A percentile compares a stretch with the other conserved stretches of the same genome.
These are phyloP conservation scores for Salvelinus fontinalis DNA, from an alignment of 2,113 vertebrate genomes.

Conservation along the genomic window DNA sequence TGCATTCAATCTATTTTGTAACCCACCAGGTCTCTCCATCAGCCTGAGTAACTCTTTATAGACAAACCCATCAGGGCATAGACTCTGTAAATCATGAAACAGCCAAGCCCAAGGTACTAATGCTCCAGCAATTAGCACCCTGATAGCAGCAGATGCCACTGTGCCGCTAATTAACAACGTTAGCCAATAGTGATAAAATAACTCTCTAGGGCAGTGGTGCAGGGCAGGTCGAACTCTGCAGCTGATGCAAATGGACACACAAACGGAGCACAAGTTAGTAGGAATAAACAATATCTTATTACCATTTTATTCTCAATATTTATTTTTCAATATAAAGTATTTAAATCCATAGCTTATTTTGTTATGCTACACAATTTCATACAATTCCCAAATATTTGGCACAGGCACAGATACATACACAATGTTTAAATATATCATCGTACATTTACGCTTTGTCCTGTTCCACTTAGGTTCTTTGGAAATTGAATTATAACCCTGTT, in stretches of 20 bases:
- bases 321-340: background rate
- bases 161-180: slow-evolving; percentile 43
- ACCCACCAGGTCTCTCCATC: too few relatives aligned
- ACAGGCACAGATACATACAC: background rate
- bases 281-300: background rate
- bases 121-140: slow-evolving; percentile 32
- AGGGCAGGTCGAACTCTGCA: slow-evolving; percentile 8
- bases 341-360: background rate
- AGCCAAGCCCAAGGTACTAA: slow-evolving; percentile 26
- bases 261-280: background rate
- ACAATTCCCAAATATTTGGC: background rate
- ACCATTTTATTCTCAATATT: background rate
- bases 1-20: background rate
- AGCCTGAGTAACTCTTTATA: background rate
- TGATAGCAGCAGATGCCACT: slow-evolving; percentile 20
- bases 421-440: background rate
- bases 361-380: background rate
- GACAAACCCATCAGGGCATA: background rate
- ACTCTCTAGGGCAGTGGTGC: slow-evolving; percentile 32
- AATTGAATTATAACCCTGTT: background rate
- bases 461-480: background rate
- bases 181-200: slow-evolving; percentile 41
- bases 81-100: slow-evolving; percentile 19
- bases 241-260: background rate
- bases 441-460: background rate